These are phyloP conservation scores for Centruroides sculpturatus DNA, from an alignment of 1,140 invertebrate genomes.

Conservation along the genomic window DNA sequence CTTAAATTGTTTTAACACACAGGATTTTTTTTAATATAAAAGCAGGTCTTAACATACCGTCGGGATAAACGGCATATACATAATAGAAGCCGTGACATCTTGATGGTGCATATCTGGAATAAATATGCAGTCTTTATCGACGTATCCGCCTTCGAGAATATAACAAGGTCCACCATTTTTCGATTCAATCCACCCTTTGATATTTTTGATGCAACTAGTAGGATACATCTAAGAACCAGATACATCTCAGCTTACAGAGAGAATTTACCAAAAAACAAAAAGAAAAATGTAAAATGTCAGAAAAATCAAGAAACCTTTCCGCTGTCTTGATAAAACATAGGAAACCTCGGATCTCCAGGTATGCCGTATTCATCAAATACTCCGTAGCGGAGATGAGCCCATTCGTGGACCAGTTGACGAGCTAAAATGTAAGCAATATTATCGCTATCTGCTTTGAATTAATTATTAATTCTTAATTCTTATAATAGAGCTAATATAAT, in stretches of 20 bases:
- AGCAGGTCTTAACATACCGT: slow-evolving; percentile 5
- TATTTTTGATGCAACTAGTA: slow-evolving; percentile 11
- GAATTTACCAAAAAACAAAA: slow-evolving; percentile 3
- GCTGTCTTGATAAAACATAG: slow-evolving; percentile 20
- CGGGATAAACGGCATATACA: slow-evolving; percentile 19
- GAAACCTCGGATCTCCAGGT: slow-evolving; percentile 22
- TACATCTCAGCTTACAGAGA: too few species aligned
- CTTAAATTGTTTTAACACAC: too few species aligned
- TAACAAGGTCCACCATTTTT: slow-evolving; percentile 12
- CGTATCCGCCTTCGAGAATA: slow-evolving; percentile 2
- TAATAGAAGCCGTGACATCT: slow-evolving; percentile 15
- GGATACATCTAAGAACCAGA: not conserved
- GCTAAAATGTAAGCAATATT: slow-evolving; percentile 15
- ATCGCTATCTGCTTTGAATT: too few species aligned
- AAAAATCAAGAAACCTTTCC: slow-evolving; percentile 8
- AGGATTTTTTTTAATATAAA: too few species aligned
- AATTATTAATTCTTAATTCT: too few species aligned
- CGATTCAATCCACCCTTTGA: slow-evolving; percentile 14
- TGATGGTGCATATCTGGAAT: slow-evolving; percentile 12
- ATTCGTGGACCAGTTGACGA: slow-evolving; percentile 33
- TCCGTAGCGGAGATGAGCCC: slow-evolving; percentile 34
- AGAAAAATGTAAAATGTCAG: not conserved
- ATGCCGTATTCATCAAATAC: slow-evolving; percentile 34
- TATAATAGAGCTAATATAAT: too few species aligned
- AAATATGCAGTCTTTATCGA: slow-evolving; percentile 15